Evolutionary conservation across 2,113 vertebrate genomes (phyloP), one percentile per base, ranked within the genome.

Genomic region (Struthidea cinerea): DNA sequence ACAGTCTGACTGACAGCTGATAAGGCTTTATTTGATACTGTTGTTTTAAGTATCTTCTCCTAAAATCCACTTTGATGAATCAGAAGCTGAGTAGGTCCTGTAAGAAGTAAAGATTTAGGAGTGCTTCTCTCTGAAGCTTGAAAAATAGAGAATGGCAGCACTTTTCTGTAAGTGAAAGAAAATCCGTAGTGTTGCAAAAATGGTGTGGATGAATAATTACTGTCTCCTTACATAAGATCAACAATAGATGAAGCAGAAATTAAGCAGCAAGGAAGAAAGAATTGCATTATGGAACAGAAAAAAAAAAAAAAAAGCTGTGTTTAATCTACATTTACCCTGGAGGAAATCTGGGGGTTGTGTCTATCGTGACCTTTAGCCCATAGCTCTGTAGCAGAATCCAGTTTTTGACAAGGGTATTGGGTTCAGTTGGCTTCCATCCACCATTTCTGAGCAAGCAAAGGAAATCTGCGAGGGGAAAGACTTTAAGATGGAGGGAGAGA

Each of bases 221-320:
- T 96, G 85, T 49, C 87, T 56, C 64, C 19, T 68, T 37, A 53
- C 30, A 16, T 73, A 64, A 60, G 49, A 50, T 47, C 68, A 82
- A 47, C 83, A 75, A 16, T 10, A 90, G 52, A 63, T 74, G 30
- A 96, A 92, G 83, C 28, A 91, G 19, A 96, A 96, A 74, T 94
- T 71, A 59, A 87, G 86, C 69, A 71, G 24, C 28, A 71, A 56
- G 18, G 69, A 85, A 85, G 46, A 65, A 91, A 47, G 21, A 93
- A 74, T 22, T 88, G 35, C 27, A 14, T 90, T 83, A 50, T 17
- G 22, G 42, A 87, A 44, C 21, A 39, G 10, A 21, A 44, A 16
- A 44, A 67, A 71, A 90, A 67, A 71, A 90, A 94, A 77, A 75
- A 88, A 92, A 70, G 21, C 47, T 1, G 3, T 63, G 13, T 71